Percentiles rank a stretch among this genome's conserved stretches.
phyloP scores from a whole-genome alignment of 2,113 vertebrate genomes.

The Rhineura floridana region DNA sequence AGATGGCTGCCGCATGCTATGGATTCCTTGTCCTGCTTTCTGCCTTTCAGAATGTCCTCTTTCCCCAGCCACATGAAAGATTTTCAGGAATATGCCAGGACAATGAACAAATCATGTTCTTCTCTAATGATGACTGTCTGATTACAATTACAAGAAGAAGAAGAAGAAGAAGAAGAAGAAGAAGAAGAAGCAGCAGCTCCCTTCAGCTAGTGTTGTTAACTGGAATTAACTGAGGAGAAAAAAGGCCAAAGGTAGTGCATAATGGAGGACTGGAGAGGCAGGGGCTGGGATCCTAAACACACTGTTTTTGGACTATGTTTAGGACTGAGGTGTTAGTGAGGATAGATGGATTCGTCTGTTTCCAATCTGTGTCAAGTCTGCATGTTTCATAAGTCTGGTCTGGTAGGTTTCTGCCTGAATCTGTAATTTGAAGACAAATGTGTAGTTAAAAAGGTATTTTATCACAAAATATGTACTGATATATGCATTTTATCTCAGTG shows the following conservation, averaged over 20 bases:
- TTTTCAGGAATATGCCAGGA: not conserved
- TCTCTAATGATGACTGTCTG: not conserved
- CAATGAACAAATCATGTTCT: not conserved
- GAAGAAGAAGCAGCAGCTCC: rapidly evolving
- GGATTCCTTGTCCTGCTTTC: not conserved
- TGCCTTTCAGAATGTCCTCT: rapidly evolving
- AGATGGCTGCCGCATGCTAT: not conserved
- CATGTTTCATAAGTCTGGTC: no score
- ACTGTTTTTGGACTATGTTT: not conserved
- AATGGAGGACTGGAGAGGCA: not conserved
- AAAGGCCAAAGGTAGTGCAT: not conserved
- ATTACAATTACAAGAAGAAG: no score
- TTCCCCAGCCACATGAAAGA: not conserved
- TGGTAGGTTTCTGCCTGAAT: no score
- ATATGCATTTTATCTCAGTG: no score
- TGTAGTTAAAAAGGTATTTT: no score
- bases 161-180: no score
- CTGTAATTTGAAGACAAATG: no score
- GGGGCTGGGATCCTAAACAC: not conserved
- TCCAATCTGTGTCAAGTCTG: no score
- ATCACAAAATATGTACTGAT: no score
- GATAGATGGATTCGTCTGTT: no score
- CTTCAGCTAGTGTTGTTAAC: not conserved
- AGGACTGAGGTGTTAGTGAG: not conserved
- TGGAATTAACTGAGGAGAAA: not conserved